These are phyloP conservation scores for Numenius phaeopus DNA, from an alignment of 2,797 vertebrate species.

Conservation along the genomic window DNA sequence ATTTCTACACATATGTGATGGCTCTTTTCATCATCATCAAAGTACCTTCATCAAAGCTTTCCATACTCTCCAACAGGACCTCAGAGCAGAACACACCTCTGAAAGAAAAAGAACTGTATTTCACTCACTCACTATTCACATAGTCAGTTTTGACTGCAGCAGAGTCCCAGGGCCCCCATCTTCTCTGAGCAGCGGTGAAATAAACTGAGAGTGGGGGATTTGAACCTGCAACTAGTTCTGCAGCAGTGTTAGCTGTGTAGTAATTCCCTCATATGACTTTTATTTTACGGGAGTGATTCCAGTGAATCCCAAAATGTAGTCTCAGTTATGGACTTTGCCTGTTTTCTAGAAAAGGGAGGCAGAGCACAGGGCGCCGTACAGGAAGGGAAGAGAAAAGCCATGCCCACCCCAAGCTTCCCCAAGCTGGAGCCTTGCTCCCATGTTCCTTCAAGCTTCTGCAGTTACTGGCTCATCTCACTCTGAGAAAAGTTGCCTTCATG, in stretches of 20 bases:
- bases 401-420: neutral
- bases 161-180: neutral
- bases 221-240: neutral
- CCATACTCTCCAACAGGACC: neutral
- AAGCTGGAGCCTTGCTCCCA: neutral
- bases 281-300: neutral
- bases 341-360: neutral
- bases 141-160: neutral
- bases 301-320: neutral
- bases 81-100: neutral
- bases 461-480: neutral
- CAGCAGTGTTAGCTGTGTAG: neutral
- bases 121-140: neutral
- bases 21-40: constrained; percentile 1
- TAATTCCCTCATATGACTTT: neutral
- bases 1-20: neutral
- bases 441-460: neutral
- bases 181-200: neutral
- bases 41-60: constrained; percentile 10
- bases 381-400: neutral
- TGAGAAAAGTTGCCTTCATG: neutral
- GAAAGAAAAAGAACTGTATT: neutral
- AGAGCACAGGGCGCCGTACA: neutral
- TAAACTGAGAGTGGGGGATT: neutral
- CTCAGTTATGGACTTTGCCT: neutral